phyloP scores from a whole-genome alignment of 2,113 vertebrate genomes.

The Odocoileus hemionus region DNA sequence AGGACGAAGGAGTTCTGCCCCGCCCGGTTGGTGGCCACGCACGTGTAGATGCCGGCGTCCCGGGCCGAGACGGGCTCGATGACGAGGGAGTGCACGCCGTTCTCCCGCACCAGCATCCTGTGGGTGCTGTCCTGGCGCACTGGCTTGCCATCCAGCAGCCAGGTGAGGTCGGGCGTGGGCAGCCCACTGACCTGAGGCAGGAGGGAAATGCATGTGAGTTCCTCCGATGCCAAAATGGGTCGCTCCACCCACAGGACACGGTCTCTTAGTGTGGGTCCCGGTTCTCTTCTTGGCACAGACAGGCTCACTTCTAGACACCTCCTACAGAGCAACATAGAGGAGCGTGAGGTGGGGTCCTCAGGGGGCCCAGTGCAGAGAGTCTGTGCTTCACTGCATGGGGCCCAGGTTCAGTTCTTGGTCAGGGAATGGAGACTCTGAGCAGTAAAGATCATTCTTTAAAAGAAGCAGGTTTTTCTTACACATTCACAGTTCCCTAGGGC shows the following conservation, averaged over 20 bases:
- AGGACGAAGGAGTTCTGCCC: constrained; percentile 97
- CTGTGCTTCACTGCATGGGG: fast-evolving
- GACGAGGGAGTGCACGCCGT: constrained; percentile 95
- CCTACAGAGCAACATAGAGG: not conserved
- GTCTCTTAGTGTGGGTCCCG: not conserved
- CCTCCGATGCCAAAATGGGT: not conserved
- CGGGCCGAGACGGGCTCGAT: constrained; percentile 93
- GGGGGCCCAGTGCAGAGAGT: not conserved
- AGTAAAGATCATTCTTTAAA: not conserved
- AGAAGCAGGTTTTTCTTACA: not conserved
- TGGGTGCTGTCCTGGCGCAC: constrained; percentile 93
- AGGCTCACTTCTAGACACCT: not conserved
- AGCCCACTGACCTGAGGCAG: constrained; percentile 92
- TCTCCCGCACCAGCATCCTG: constrained; percentile 98
- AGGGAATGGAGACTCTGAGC: not conserved
- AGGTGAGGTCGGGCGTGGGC: constrained; percentile 94
- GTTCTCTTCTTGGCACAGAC: not conserved
- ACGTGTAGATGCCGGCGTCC: constrained; percentile 96
- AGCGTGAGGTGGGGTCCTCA: not conserved
- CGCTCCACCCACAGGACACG: not conserved
- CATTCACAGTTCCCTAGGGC: not conserved
- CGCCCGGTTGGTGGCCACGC: constrained; percentile 93
- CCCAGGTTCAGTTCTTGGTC: not conserved
- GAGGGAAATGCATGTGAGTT: not conserved
- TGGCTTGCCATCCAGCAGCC: constrained; percentile 93